Evolutionary conservation across 2,113 vertebrate species (phyloP).

Genomic region (Taxidea taxus): DNA sequence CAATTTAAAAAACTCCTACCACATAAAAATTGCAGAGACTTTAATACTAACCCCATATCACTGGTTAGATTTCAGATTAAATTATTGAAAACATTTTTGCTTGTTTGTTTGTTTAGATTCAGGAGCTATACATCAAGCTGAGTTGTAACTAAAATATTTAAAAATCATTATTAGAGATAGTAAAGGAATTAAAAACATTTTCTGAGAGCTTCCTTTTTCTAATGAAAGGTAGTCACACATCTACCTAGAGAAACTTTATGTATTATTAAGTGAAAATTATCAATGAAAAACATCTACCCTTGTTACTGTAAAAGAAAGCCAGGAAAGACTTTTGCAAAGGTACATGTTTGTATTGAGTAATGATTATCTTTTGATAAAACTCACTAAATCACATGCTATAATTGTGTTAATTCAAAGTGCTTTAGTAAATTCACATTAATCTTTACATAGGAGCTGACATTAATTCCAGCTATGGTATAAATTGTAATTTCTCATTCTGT

Average conservation of each 20-base stretch:
- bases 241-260: not conserved
- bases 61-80: not conserved
- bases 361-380: conserved; percentile 11
- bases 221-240: not conserved
- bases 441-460: conserved; percentile 26
- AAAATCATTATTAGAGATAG: not conserved
- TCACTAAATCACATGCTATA: conserved; percentile 8
- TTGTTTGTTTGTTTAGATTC: not conserved
- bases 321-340: conserved; percentile 55
- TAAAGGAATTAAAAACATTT: not conserved
- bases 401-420: conserved; percentile 10
- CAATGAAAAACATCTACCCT: not conserved
- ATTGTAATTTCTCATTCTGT: not conserved
- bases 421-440: conserved; percentile 27
- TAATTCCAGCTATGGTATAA: not conserved
- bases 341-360: not conserved
- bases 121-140: not conserved
- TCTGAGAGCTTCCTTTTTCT: conserved; percentile 7
- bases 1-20: not conserved
- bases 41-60: not conserved
- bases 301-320: not conserved
- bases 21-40: not conserved
- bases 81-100: not conserved
- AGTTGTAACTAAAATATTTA: not conserved
- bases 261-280: conserved; percentile 12